Evolutionary conservation across 2,888 invertebrate species (phyloP), one percentile per base, ranked within the genome.

Genomic region (Apoderus coryli): DNA sequence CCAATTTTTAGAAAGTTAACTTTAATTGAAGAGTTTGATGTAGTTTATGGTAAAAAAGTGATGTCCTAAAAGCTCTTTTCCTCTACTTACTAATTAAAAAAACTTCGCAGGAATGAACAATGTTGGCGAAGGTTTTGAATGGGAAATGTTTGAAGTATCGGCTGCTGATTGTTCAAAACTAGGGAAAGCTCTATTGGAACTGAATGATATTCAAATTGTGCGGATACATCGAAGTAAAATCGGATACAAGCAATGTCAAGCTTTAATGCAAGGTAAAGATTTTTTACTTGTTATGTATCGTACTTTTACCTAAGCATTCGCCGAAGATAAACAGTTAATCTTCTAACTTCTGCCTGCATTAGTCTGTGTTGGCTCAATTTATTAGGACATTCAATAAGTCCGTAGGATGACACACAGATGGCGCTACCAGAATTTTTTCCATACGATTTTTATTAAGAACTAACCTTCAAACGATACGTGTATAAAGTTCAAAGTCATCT

Each of bases 71-170:
- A n/a, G n/a, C n/a, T n/a, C n/a, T n/a, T n/a, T n/a, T n/a, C n/a
- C n/a, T n/a, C 13, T 9, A 14, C 28, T 23, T 31, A 27, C 11
- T 15, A 22, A 23, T 7, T 10, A 6, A 25, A 10, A 10, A 6
- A n/a, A 7, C 9, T 11, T 35, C 29, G 5, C 23, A 45, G 48
- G 46, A 9, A 52, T 60, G 37, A 67, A 65, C 35, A 58, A 65
- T 34, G 50, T 68, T 24, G 50, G 54, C 35, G 69, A 68, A 29
- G 54, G 54, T 1, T 73, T 73, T 44, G 51, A 61, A 25, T 63
- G 67, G 47, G 57, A 67, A 43, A 71, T 67, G 49, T 76, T 75
- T 40, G 64, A 69, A 47, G 63, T 76, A 36, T 68, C 72, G 1
- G 44, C 65, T 10, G 57, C 54, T 4, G 76, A 76, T 44, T 69